Evolutionary conservation across 2,888 invertebrate genomes (phyloP).

Genomic region (Pelosia muscerda): DNA sequence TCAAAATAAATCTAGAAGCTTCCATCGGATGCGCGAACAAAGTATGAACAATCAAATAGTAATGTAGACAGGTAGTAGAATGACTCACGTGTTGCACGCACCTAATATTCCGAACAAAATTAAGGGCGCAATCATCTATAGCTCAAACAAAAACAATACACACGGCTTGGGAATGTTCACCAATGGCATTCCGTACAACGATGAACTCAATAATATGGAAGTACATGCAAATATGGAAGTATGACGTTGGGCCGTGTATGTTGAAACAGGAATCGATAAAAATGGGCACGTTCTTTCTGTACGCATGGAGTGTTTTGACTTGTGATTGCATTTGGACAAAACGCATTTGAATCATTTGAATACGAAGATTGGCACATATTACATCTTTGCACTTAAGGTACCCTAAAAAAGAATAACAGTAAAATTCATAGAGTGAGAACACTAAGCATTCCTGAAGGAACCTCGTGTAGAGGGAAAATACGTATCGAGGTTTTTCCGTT

Average conservation of each 20-base stretch:
- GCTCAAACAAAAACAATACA: conserved; percentile 14
- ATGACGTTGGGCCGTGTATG: conserved; percentile 4
- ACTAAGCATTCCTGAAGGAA: too few species aligned
- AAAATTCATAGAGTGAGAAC: not conserved
- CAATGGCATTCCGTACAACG: conserved; percentile 13
- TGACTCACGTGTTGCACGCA: not conserved
- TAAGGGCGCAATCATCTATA: conserved; percentile 14
- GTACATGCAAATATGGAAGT: conserved; percentile 18
- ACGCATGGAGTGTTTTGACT: conserved; percentile 6
- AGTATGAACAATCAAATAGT: not conserved
- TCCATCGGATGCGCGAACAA: not conserved
- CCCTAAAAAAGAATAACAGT: not conserved
- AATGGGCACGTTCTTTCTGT: conserved; percentile 7
- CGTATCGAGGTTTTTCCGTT: too few species aligned
- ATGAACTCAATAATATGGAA: conserved; percentile 19
- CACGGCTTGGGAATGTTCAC: conserved; percentile 15
- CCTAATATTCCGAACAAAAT: conserved; percentile 12
- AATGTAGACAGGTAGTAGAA: not conserved
- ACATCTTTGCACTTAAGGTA: too few species aligned
- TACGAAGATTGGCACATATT: too few species aligned
- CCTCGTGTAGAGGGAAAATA: too few species aligned
- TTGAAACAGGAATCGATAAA: conserved; percentile 18
- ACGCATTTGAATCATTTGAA: not conserved
- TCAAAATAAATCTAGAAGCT: not conserved
- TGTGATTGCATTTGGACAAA: not conserved